phyloP scores from a whole-genome alignment of 2,888 invertebrate genomes.

The Amblyjoppa proteus region DNA sequence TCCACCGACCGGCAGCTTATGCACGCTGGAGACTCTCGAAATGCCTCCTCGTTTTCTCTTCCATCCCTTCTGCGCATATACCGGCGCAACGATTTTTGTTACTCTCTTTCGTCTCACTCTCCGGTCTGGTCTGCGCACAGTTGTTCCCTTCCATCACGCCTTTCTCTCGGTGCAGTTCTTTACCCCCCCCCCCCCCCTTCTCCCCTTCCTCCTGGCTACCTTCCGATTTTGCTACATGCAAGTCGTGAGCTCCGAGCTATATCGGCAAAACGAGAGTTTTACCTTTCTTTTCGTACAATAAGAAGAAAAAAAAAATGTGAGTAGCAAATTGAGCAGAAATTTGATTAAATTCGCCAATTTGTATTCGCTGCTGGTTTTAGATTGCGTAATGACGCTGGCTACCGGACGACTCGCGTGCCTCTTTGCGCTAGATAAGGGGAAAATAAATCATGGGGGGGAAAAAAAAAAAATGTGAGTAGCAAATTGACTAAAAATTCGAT shows the following conservation, averaged over 20 bases:
- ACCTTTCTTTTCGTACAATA: neutral
- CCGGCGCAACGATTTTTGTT: conserved; percentile 44
- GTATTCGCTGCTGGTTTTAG: neutral
- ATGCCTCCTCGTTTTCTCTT: conserved; percentile 59
- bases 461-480: no score
- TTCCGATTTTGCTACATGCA: conserved; percentile 25
- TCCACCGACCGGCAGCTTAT: neutral
- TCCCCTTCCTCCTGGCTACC: conserved; percentile 27
- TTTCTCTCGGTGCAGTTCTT: conserved; percentile 57
- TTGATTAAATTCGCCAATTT: no score
- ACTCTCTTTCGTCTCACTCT: conserved; percentile 43
- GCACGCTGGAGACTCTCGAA: conserved; percentile 46
- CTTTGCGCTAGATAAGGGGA: no score
- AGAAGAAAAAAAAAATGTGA: neutral
- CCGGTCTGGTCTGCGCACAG: conserved; percentile 34
- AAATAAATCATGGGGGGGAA: no score
- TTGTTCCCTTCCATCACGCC: conserved; percentile 59
- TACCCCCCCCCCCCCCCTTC: conserved; percentile 28
- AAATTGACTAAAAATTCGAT: no score
- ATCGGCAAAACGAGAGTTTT: conserved; percentile 33
- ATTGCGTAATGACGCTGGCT: neutral
- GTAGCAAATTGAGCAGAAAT: no score
- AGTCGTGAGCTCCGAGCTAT: conserved; percentile 48
- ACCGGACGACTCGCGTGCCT: no score
- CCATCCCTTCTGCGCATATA: conserved; percentile 35